Conservation (phyloP, 2,797 vertebrate genomes). For the Semaprochilodus insignis region DNA sequence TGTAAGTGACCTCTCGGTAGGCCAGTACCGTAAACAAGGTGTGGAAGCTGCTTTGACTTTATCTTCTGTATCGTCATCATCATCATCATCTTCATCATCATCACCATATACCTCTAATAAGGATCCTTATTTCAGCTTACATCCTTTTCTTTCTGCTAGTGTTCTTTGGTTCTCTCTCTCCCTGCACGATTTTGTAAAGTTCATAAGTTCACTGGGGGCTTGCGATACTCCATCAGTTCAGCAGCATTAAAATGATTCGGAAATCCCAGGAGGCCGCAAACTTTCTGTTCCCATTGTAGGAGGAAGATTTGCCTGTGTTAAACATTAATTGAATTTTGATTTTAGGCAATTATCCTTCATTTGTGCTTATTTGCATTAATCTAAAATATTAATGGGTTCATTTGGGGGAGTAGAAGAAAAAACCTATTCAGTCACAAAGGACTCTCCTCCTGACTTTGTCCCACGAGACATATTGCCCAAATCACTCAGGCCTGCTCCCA, state of each 20-base stretch:
- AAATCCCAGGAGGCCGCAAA: constrained; percentile 8
- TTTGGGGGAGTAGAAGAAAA: constrained; percentile 61
- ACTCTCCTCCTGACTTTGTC: constrained; percentile 46
- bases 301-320: constrained; percentile 66
- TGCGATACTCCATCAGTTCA: constrained; percentile 18
- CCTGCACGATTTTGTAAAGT: constrained; percentile 11
- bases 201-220: constrained; percentile 3
- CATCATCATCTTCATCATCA: no score
- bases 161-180: background rate
- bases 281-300: constrained; percentile 35
- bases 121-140: background rate
- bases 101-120: background rate
- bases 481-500: constrained; percentile 56
- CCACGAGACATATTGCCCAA: constrained; percentile 61
- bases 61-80: background rate
- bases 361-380: constrained; percentile 79
- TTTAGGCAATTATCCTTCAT: constrained; percentile 77
- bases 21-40: background rate
- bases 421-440: constrained; percentile 72
- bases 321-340: constrained; percentile 79
- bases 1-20: background rate
- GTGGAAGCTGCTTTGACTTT: background rate
- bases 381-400: constrained; percentile 77
- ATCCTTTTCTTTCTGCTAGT: background rate
- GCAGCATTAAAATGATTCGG: constrained; percentile 28